Evolutionary conservation across 2,888 invertebrate species (phyloP), one percentile per base, ranked within the genome.

Genomic region (Drosophila austrosaltans): DNA sequence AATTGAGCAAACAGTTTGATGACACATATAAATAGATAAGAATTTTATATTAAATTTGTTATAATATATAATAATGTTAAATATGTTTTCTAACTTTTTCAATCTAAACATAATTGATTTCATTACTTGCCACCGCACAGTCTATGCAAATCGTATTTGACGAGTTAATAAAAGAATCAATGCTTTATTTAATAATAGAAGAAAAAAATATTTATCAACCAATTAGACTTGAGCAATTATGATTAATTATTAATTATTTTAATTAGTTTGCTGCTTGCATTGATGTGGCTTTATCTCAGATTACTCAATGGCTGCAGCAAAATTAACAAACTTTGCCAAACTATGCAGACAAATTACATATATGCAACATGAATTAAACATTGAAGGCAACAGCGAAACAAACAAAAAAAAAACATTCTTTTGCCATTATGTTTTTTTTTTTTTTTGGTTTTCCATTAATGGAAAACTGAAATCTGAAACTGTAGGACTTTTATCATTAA

Each of bases 401-500:
- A 48, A 48, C 12, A 10, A 10, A 8, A 22, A 48, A 48, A 48
- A 22, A 48, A 48, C 25, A 25, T 16, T 25, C 22, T 12, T 22
- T 48, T 25, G 20, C 22, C 40, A 16, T 16, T 42, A 20, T 44
- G 10, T 48, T 12, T 4, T 48, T 25, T 25, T 25, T 25, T 10
- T 8, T 22, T 48, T 22, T 20, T 8, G 10, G 8, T 48, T 22
- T 48, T 7, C 16, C 6, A 25, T 2, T 48, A 22, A 22, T 48
- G 48, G 48, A 22, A 48, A 48, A 48, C 48, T 48, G 48, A 48
- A 48, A 48, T 48, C 3, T 12, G 48, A 48, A 48, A 48, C 48
- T 48, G 39, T n/a, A 20, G n/a, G n/a, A 6, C 16, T 56, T 53
- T 60, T 10, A 54, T 48, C 65, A 72, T 71, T 65, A 48, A 48